phyloP scores from a whole-genome alignment of 2,113 vertebrate species.

The Colinus virginianus region DNA sequence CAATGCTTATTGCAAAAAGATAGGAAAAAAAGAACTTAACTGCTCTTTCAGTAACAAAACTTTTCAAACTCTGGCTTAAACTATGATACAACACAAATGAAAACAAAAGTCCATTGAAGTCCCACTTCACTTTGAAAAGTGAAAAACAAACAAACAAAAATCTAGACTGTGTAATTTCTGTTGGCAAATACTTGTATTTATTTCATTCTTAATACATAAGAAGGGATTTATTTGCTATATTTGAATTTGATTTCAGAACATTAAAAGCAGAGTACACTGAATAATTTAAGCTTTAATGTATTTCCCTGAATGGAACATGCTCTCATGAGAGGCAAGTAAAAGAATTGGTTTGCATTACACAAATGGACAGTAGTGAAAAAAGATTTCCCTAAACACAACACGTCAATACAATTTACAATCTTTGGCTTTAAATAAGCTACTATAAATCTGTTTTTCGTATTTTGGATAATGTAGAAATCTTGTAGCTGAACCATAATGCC shows the following conservation, averaged over 20 bases:
- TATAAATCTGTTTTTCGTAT: conserved; percentile 16
- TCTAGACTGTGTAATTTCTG: neutral
- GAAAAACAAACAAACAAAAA: neutral
- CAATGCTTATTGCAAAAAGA: neutral
- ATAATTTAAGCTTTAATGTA: conserved; percentile 57
- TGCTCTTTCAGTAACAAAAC: neutral
- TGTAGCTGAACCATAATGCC: conserved; percentile 36
- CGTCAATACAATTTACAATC: conserved; percentile 25
- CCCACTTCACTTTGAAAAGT: neutral
- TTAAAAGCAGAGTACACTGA: conserved; percentile 42
- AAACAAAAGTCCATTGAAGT: neutral
- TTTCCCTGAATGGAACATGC: conserved; percentile 33
- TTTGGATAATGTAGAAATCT: conserved; percentile 54
- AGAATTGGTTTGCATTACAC: conserved; percentile 29
- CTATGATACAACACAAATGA: neutral
- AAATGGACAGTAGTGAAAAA: conserved; percentile 48
- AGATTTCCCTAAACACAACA: neutral
- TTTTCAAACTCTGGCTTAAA: neutral
- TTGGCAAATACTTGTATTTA: neutral
- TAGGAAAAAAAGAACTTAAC: rapidly evolving
- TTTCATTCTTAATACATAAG: conserved; percentile 58
- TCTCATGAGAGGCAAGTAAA: conserved; percentile 3
- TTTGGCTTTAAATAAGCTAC: neutral
- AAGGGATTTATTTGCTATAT: conserved; percentile 45
- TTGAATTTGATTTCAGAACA: conserved; percentile 54